phyloP scores from a whole-genome alignment of 2,888 invertebrate genomes.

The Margaritifera margaritifera region DNA sequence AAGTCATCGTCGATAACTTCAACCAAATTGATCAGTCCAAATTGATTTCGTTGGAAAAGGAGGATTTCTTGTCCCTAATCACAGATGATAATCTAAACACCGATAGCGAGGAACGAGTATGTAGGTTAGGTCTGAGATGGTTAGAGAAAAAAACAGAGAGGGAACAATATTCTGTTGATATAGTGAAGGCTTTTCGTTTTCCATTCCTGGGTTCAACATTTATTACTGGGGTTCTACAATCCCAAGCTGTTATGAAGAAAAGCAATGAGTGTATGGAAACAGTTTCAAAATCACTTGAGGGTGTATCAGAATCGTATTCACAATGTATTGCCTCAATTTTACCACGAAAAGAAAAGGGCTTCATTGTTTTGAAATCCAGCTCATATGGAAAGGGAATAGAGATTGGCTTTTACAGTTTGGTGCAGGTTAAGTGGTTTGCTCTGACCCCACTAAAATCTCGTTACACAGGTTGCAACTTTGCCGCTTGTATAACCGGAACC shows the following conservation, averaged over 20 bases:
- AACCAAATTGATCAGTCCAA: conserved; percentile 25
- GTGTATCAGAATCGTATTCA: neutral
- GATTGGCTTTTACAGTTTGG: conserved; percentile 49
- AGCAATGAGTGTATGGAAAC: conserved; percentile 7
- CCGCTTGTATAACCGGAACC: conserved; percentile 41
- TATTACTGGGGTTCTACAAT: conserved; percentile 12
- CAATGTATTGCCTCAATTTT: neutral
- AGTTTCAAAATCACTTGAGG: conserved; percentile 17
- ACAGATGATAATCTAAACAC: conserved; percentile 86
- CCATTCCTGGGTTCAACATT: conserved; percentile 11
- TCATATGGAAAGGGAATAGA: conserved; percentile 34
- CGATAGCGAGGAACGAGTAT: conserved; percentile 86
- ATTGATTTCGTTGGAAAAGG: conserved; percentile 11
- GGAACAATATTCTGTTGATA: conserved; percentile 8
- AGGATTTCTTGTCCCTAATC: conserved; percentile 14
- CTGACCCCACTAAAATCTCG: conserved; percentile 38
- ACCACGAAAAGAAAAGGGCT: conserved; percentile 36
- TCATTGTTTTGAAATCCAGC: conserved; percentile 34
- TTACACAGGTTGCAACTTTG: conserved; percentile 46
- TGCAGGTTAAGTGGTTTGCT: conserved; percentile 43
- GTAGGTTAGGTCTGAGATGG: conserved; percentile 83
- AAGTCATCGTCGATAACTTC: conserved; percentile 78
- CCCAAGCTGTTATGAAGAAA: conserved; percentile 9
- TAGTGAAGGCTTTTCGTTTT: conserved; percentile 24
- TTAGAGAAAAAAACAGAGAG: conserved; percentile 9